These are phyloP conservation scores for Lonchura striata DNA, from an alignment of 2,113 vertebrate species.

Conservation along the genomic window DNA sequence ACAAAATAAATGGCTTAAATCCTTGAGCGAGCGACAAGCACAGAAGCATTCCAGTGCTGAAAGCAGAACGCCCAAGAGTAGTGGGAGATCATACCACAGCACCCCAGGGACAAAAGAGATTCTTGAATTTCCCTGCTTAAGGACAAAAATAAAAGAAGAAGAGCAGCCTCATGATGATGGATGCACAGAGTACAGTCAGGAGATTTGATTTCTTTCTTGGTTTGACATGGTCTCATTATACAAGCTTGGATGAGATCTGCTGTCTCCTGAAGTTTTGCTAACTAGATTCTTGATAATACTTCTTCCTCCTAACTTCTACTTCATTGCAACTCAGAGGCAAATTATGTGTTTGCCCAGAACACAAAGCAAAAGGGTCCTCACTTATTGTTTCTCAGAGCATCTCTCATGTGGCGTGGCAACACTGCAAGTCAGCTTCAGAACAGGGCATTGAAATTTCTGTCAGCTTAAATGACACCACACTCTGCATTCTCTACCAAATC, in stretches of 20 bases:
- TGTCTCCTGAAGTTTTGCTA: background rate
- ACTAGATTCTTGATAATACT: background rate
- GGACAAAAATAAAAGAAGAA: background rate
- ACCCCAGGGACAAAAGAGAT: background rate
- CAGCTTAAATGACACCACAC: background rate
- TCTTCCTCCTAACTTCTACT: background rate
- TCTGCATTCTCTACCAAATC: background rate
- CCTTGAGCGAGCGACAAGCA: conserved; percentile 5
- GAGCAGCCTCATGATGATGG: background rate
- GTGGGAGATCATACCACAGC: background rate
- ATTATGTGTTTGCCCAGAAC: background rate
- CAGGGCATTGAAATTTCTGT: background rate
- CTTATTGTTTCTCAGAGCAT: accelerated
- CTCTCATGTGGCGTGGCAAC: accelerated
- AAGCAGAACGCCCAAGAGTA: conserved; percentile 6
- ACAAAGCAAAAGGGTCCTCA: background rate
- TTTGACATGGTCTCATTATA: background rate
- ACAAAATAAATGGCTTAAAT: conserved; percentile 56
- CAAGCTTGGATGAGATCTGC: background rate
- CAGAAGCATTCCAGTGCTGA: conserved; percentile 53
- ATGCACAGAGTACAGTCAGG: background rate
- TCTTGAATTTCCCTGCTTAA: background rate
- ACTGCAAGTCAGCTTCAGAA: background rate
- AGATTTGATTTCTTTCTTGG: background rate
- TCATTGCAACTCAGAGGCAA: background rate